A percentile compares a stretch with the other conserved stretches of the same genome.
Conservation (phyloP, 2,888 invertebrate genomes). For the Melanostoma scalare region DNA sequence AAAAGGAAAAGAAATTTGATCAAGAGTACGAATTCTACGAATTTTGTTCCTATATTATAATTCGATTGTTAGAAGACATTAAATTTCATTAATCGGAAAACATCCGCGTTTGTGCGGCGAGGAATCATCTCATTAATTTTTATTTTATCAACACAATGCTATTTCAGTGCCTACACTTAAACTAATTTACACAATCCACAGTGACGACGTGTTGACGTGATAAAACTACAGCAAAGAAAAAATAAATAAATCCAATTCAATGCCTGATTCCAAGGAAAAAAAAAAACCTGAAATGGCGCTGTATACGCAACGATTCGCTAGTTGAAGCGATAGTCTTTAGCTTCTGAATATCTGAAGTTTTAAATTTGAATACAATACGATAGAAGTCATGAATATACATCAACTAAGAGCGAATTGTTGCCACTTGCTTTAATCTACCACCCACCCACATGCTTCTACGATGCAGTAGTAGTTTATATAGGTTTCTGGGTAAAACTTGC, state of each 20-base stretch:
- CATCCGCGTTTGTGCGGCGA: conserved; percentile 72
- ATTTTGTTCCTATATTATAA: conserved; percentile 68
- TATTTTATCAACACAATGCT: conserved; percentile 66
- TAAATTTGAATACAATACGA: conserved; percentile 60
- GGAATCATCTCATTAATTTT: conserved; percentile 57
- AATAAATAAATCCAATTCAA: conserved; percentile 59
- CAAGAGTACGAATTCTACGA: no score
- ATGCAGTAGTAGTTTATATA: conserved; percentile 24
- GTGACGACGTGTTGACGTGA: conserved; percentile 28
- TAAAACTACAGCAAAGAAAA: conserved; percentile 33
- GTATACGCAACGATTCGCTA: conserved; percentile 6
- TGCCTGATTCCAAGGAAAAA: conserved; percentile 14
- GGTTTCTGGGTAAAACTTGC: conserved; percentile 50
- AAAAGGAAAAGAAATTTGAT: no score
- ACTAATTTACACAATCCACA: conserved; percentile 65
- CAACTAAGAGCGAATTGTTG: conserved; percentile 1
- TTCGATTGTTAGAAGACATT: conserved; percentile 71
- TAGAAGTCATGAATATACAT: conserved; percentile 38
- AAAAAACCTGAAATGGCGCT: conserved; percentile 14
- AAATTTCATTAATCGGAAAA: conserved; percentile 67
- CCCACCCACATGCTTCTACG: background rate
- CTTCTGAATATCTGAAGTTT: conserved; percentile 28
- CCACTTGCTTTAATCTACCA: conserved; percentile 11
- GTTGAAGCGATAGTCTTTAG: background rate
- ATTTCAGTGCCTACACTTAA: conserved; percentile 63